Evolutionary conservation across 2,888 invertebrate species (phyloP), one percentile per base, ranked within the genome.

Genomic region (Drosophila kokeensis): DNA sequence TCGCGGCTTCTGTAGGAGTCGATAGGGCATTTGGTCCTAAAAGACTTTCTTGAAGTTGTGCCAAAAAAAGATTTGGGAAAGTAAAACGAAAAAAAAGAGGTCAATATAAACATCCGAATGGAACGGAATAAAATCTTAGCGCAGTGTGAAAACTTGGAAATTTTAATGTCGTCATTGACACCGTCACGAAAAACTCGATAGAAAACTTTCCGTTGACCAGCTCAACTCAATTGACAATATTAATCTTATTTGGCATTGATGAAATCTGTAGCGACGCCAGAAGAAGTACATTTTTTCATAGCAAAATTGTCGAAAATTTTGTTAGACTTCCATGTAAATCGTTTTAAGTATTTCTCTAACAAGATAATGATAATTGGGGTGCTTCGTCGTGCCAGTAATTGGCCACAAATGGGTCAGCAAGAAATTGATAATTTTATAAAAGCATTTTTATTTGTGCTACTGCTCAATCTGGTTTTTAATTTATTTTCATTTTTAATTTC

Each of bases 1-100:
- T 76, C 81, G 83, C 79, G 76, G 76, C 78, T 68, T 61, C 73
- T 68, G 77, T 59, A 72, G 78, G 81, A 77, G 81, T 79, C 78
- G 76, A 79, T 79, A 59, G 78, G 72, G 68, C 67, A 74, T 71
- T 70, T 80, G 79, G 67, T 78, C 78, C 52, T 49, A 62, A 59
- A 45, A 67, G 59, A 66, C 58, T 18, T 45, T 81, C 69, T 59
- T 64, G 67, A 78, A 81, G 59, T 70, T 66, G 32, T 62, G 79
- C 79, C 73, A 79, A 79, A 50, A 64, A n/a, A 24, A 21, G 36
- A 49, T 34, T 27, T 15, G 27, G 15, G 40, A 48, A 66, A 32
- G 38, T 24, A 18, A 65, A 53, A 38, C 8, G 13, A 24, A 24
- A 45, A 21, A 53, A 29, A 45, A 57, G 18, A 42, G 36, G 50